Conservation (phyloP, 2,797 vertebrate species). For the Acipenser transmontanus region DNA sequence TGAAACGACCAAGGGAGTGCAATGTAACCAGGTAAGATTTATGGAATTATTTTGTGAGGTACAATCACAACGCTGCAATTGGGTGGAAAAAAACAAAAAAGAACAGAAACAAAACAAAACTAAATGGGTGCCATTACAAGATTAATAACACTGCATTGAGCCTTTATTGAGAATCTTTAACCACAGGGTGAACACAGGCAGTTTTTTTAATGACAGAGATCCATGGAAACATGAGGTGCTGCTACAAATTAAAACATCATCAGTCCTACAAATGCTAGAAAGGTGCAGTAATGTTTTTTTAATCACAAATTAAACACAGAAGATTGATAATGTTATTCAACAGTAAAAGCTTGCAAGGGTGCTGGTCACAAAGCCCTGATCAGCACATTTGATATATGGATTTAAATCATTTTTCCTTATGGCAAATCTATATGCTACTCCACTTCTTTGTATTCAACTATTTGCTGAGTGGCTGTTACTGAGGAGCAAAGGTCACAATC, state of each 20-base stretch:
- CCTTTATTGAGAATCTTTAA: no score
- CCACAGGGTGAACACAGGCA: neutral
- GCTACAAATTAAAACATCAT: neutral
- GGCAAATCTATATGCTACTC: conserved; percentile 71
- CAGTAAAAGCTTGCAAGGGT: neutral
- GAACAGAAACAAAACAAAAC: no score
- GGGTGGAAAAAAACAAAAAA: no score
- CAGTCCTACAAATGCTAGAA: neutral
- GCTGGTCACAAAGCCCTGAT: conserved; percentile 39
- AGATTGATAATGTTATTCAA: neutral
- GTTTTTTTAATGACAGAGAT: neutral
- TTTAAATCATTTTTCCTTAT: conserved; percentile 70
- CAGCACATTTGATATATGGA: conserved; percentile 74
- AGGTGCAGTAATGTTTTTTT: neutral
- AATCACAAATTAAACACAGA: neutral
- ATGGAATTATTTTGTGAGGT: no score
- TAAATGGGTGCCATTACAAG: no score
- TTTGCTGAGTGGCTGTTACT: conserved; percentile 82
- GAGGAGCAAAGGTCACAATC: conserved; percentile 73
- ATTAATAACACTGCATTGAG: no score
- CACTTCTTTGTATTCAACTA: conserved; percentile 70
- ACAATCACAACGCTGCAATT: no score
- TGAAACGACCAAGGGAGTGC: no score
- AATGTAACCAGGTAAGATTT: no score
- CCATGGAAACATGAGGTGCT: neutral